These are phyloP conservation scores for Cololabis saira DNA, from an alignment of 2,113 vertebrate genomes.

Conservation along the genomic window DNA sequence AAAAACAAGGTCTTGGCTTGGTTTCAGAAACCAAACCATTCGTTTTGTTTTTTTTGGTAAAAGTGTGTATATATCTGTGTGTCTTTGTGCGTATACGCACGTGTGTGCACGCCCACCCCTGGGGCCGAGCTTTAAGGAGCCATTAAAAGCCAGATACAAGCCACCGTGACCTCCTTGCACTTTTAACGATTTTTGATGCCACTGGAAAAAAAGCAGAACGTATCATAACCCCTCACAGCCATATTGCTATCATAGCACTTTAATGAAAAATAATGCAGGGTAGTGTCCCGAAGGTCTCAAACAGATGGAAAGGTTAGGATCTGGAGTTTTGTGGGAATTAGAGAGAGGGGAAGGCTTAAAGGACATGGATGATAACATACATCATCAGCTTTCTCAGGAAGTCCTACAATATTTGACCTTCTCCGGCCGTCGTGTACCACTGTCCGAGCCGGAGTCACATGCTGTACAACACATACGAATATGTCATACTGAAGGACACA, in stretches of 20 bases:
- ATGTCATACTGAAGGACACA: not conserved
- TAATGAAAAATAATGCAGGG: constrained; percentile 79
- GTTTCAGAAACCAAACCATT: constrained; percentile 47
- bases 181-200: constrained; percentile 78
- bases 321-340: constrained; percentile 71
- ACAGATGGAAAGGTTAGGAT: constrained; percentile 71
- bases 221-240: constrained; percentile 66
- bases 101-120: constrained; percentile 43
- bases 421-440: constrained; percentile 60
- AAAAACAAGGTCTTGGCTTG: constrained; percentile 60
- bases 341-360: constrained; percentile 37
- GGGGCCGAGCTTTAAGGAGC: constrained; percentile 72
- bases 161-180: constrained; percentile 73
- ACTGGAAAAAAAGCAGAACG: constrained; percentile 71
- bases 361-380: constrained; percentile 60
- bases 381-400: constrained; percentile 62
- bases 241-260: constrained; percentile 76
- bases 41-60: constrained; percentile 13
- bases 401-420: constrained; percentile 73
- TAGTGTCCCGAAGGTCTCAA: constrained; percentile 65
- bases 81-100: constrained; percentile 9
- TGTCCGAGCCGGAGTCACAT: constrained; percentile 57
- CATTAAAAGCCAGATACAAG: constrained; percentile 77
- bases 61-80: constrained; percentile 15
- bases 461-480: constrained; percentile 26